A percentile compares a stretch with the other conserved stretches of the same genome.
phyloP scores from a whole-genome alignment of 2,797 vertebrate species.

The Muscicapa comitata region DNA sequence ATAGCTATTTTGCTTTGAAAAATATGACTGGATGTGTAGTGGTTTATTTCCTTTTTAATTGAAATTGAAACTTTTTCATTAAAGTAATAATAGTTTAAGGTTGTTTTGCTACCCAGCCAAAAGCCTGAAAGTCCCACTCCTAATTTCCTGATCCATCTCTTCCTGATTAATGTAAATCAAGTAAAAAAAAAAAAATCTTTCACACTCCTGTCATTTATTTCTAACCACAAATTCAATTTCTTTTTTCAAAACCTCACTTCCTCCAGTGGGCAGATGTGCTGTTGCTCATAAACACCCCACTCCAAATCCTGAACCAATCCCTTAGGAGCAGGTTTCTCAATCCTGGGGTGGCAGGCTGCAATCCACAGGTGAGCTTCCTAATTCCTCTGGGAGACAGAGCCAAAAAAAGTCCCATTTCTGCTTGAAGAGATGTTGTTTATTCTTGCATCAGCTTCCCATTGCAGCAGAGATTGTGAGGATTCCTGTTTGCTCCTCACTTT shows the following conservation, averaged over 20 bases:
- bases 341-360: background rate
- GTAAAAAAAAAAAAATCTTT: background rate
- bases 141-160: background rate
- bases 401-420: background rate
- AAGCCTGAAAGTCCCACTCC: background rate
- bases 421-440: background rate
- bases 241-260: background rate
- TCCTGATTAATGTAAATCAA: background rate
- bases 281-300: background rate
- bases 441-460: background rate
- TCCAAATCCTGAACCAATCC: background rate
- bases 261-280: background rate
- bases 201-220: background rate
- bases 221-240: background rate
- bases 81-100: background rate
- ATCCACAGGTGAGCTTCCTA: background rate
- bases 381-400: fast-evolving
- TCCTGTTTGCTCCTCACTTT: background rate
- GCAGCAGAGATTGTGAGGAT: background rate
- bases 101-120: background rate
- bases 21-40: background rate
- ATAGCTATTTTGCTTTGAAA: background rate
- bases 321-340: background rate
- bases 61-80: background rate
- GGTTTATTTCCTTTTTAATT: background rate